Evolutionary conservation across 1,140 invertebrate species (phyloP), one percentile per base, ranked within the genome.

Genomic region (Temnothorax longispinosus): DNA sequence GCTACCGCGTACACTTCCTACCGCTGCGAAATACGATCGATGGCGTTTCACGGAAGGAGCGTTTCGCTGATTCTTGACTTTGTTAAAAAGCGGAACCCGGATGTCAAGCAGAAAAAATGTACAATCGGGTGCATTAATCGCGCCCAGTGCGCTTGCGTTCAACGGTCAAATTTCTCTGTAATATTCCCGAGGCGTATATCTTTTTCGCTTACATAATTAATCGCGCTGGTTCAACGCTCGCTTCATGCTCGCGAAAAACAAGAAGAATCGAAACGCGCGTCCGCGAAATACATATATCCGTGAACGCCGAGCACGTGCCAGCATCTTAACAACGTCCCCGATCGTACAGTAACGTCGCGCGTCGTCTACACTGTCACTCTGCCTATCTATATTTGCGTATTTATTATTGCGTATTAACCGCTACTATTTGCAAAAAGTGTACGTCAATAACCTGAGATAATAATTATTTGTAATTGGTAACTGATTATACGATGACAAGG

Each of bases 21-120:
- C 27, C 44, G 41, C 15, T 15, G 69, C 41, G 80, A 84, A 84
- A 84, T 84, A 60, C 27, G 69, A 84, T 84, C 69, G 54, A 84
- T 21, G 50, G 32, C 44, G 69, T 38, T 69, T 81, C 10, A 15
- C 75, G 56, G 77, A 44, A 60, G 35, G 7, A 27, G 47, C n/a
- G 62, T 52, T 58, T 58, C 41, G 80, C 69, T 75, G 80, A 74
- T 50, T 69, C 64, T 35, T 4, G 13, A 69, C 44, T 80, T 54
- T 8, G 32, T 52, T 64, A 10, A 41, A 67, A 38, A 38, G 35
- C 47, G 41, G 18, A 38, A 54, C 21, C 47, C 21, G 32, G 67
- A 21, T 32, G 47, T 71, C 41, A 18, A 27, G 35, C 15, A 6
- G 5, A 47, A 81, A 50, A 44, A 62, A 69, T 69, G 62, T 54